Base-by-base conservation (phyloP, 2,888 invertebrate species). In the Yponomeuta plumbellus region DNA sequence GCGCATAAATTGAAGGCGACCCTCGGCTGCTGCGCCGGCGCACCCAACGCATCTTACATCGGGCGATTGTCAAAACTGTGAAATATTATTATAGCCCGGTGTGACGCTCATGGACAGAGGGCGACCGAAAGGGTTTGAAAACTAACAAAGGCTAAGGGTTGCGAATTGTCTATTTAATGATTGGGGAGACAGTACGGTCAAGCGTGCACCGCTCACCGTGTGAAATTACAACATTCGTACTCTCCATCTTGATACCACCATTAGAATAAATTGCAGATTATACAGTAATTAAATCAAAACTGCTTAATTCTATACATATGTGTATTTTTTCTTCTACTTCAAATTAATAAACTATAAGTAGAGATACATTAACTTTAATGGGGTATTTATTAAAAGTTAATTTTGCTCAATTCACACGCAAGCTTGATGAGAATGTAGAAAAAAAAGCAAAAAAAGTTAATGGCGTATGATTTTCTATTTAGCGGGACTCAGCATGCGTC, bases 1-100 rank as follows among this genome's bases (percentile, higher is more conserved):
- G 80, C 83, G 87, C 85, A 87, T 88, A 89, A 89, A 89, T 88
- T 89, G 83, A 76, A 84, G 81, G 83, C 61, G 85, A 85, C 85
- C 86, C 86, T 86, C 74, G 84, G 91, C 90, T 85, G 88, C 91
- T 90, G 90, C 81, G 78, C 84, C 82, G 89, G 44, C 44, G 44
- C 44, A 52, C 17, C 13, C 89, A 89, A 90, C 77, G 74, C 77
- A 73, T 81, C 83, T 83, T 85, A 83, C 75, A 83, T 79, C 80
- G 78, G 72, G 68, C 74, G 76, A 81, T 82, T 82, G 84, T 83
- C 79, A 79, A 81, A 81, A 78, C 81, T 84, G 84, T 83, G 85
- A 87, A 85, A 87, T 84, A 81, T 84, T 81, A 84, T 84, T 81
- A 79, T 79, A 81, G 82, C 76, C 78, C 78, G 80, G 71, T 74